These are phyloP conservation scores for Phyllotreta cruciferae DNA, from an alignment of 2,888 invertebrate genomes.

Conservation along the genomic window DNA sequence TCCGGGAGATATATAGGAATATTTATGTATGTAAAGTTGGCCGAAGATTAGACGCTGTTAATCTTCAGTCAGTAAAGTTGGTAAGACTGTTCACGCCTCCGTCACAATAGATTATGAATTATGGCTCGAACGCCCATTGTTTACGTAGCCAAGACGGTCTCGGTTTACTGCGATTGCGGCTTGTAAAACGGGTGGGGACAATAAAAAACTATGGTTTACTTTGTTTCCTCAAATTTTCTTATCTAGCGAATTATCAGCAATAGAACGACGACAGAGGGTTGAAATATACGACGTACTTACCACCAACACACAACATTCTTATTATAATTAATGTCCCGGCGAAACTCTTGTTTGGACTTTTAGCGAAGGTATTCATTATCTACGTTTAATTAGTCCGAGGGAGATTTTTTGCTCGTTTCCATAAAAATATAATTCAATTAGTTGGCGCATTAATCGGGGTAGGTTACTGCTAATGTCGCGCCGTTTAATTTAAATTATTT, in stretches of 20 bases:
- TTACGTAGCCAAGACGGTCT: conserved; percentile 43
- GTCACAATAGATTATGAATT: conserved; percentile 57
- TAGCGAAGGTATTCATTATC: no score
- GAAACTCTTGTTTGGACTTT: conserved; percentile 11
- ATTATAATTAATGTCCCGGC: not conserved
- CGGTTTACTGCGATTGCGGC: conserved; percentile 40
- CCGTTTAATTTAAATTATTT: conserved; percentile 22
- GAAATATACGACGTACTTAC: conserved; percentile 11
- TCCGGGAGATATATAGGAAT: conserved; percentile 54
- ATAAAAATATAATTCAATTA: no score
- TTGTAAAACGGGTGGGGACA: conserved; percentile 34
- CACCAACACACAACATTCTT: conserved; percentile 6
- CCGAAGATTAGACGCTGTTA: conserved; percentile 58
- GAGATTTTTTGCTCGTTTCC: no score
- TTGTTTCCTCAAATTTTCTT: conserved; percentile 35
- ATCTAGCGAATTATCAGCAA: conserved; percentile 29
- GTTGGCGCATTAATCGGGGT: no score
- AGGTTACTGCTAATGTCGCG: not conserved
- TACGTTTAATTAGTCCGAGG: no score
- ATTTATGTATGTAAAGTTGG: conserved; percentile 59
- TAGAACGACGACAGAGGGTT: conserved; percentile 15
- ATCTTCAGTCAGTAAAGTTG: conserved; percentile 57
- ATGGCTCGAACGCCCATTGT: conserved; percentile 50
- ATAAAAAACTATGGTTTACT: conserved; percentile 40
- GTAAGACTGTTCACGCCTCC: conserved; percentile 55